Evolutionary conservation across 1,140 invertebrate species (phyloP).

Genomic region (Drosophila orosa): DNA sequence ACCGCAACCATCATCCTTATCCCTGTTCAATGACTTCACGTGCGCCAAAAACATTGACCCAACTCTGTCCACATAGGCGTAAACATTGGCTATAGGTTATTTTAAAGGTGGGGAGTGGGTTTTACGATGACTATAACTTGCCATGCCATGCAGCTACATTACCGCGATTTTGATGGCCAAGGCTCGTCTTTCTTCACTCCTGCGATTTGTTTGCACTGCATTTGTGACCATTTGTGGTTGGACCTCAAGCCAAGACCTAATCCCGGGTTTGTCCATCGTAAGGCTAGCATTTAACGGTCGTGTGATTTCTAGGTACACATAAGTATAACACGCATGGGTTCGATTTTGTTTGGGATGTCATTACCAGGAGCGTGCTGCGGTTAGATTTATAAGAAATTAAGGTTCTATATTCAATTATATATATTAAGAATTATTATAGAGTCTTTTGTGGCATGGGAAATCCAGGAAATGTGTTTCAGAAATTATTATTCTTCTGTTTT

Average conservation of each 20-base stretch:
- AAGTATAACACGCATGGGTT: conserved; percentile 49
- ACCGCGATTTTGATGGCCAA: conserved; percentile 62
- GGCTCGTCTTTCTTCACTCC: conserved; percentile 40
- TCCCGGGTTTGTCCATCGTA: conserved; percentile 11
- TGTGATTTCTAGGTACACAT: conserved; percentile 52
- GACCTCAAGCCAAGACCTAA: conserved; percentile 8
- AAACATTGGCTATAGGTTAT: conserved; percentile 31
- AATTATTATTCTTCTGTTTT: not conserved
- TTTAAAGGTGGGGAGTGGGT: conserved; percentile 25
- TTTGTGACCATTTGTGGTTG: conserved; percentile 57
- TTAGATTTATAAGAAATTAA: not conserved
- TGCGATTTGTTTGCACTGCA: conserved; percentile 71
- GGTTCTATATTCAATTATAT: not conserved
- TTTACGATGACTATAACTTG: conserved; percentile 69
- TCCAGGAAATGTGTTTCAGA: not conserved
- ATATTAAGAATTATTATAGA: not conserved
- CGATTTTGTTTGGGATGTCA: conserved; percentile 54
- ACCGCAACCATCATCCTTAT: conserved; percentile 8
- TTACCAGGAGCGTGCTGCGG: conserved; percentile 41
- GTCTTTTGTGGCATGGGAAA: not conserved
- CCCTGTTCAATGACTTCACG: conserved; percentile 52
- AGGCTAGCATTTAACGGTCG: conserved; percentile 58
- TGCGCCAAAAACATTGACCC: conserved; percentile 62
- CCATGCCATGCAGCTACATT: conserved; percentile 39
- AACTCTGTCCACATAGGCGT: conserved; percentile 34